Evolutionary conservation across 2,888 invertebrate species (phyloP).

Genomic region (Pantelozetes paolii): DNA sequence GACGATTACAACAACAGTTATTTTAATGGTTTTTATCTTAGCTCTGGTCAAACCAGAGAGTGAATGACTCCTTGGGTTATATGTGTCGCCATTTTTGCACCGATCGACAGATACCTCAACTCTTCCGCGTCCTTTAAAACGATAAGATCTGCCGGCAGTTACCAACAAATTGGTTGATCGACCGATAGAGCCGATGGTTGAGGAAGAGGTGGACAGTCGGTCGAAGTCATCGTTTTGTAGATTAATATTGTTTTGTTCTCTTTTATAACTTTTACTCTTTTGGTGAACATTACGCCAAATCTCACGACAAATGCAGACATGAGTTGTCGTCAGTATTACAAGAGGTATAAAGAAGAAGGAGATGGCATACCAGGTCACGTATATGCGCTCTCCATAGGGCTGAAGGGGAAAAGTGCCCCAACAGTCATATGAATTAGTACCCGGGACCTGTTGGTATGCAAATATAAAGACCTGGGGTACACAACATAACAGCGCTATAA

Average conservation of each 20-base stretch:
- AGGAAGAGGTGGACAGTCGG: neutral
- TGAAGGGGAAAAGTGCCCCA: constrained; percentile 39
- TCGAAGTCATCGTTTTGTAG: neutral
- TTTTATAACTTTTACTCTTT: constrained; percentile 38
- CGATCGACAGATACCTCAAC: constrained; percentile 3
- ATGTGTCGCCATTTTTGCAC: neutral
- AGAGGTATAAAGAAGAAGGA: constrained; percentile 56
- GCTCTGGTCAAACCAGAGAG: constrained; percentile 55
- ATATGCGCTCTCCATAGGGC: constrained; percentile 50
- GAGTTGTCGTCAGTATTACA: constrained; percentile 53
- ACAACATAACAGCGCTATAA: constrained; percentile 53
- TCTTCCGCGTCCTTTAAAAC: constrained; percentile 7
- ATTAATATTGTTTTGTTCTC: constrained; percentile 13
- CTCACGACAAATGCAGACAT: constrained; percentile 50
- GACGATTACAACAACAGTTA: constrained; percentile 57
- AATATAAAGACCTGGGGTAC: constrained; percentile 56
- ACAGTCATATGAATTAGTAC: constrained; percentile 43
- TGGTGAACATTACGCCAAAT: constrained; percentile 47
- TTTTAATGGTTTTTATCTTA: constrained; percentile 56
- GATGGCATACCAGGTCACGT: constrained; percentile 51
- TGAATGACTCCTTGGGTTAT: constrained; percentile 52
- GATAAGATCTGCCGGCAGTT: constrained; percentile 24
- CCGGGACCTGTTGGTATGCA: constrained; percentile 45
- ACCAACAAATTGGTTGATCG: constrained; percentile 16
- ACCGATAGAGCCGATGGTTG: neutral